Conservation (phyloP, 2,797 vertebrate species). For the Mormyrops boulengeri region DNA sequence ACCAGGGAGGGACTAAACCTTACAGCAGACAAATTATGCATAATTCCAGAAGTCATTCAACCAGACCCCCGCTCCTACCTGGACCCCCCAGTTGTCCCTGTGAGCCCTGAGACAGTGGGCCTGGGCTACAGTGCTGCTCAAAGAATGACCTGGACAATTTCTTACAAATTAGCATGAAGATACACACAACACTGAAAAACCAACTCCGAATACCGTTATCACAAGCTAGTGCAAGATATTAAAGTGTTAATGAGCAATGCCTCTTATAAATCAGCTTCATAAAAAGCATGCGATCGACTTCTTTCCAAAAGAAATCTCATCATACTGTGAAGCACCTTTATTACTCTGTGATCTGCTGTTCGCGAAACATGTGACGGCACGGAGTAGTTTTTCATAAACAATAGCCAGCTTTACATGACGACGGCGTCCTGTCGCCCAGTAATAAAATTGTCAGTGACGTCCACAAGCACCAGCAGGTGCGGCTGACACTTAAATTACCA, state of each 20-base stretch:
- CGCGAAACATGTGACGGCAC: neutral
- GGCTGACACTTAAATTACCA: neutral
- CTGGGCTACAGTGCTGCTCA: neutral
- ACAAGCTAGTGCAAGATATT: neutral
- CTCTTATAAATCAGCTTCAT: neutral
- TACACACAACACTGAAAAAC: neutral
- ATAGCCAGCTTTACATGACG: neutral
- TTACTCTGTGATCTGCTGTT: neutral
- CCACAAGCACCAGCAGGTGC: neutral
- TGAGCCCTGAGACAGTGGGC: no score
- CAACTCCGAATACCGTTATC: neutral
- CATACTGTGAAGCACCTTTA: neutral
- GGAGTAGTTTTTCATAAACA: neutral
- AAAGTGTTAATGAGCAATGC: neutral
- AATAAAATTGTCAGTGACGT: neutral
- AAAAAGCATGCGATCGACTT: neutral
- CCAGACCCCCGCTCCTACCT: no score
- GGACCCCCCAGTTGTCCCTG: no score
- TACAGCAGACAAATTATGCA: neutral
- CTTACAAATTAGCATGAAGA: no score
- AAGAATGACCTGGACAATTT: neutral
- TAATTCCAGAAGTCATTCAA: no score
- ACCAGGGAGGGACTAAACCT: neutral
- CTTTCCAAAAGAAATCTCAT: neutral
- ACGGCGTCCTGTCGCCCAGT: neutral